Conservation (phyloP, 1,140 invertebrate genomes). For the Andrena cerasifolii region DNA sequence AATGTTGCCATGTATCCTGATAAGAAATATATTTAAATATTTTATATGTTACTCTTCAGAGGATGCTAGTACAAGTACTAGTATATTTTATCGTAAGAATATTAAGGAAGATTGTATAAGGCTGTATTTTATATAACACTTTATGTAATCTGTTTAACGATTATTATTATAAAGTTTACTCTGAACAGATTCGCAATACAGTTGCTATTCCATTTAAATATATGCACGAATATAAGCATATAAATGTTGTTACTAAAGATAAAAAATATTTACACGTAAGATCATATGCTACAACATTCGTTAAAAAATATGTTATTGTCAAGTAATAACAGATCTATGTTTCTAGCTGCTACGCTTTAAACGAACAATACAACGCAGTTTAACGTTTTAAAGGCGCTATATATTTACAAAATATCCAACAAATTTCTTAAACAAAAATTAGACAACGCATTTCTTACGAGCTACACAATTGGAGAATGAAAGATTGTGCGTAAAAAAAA, state of each 20-base stretch:
- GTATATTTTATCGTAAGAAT: neutral
- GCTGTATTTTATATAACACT: neutral
- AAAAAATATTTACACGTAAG: slow-evolving; percentile 32
- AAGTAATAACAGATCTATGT: slow-evolving; percentile 37
- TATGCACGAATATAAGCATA: slow-evolving; percentile 5
- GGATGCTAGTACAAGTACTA: neutral
- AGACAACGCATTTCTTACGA: neutral
- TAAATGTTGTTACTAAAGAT: slow-evolving; percentile 33
- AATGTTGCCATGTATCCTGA: no score
- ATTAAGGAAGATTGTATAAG: neutral
- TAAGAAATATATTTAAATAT: slow-evolving; percentile 9
- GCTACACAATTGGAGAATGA: neutral
- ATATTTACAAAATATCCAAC: slow-evolving; percentile 49
- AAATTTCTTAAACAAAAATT: slow-evolving; percentile 16
- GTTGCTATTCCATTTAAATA: neutral
- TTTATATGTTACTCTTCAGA: no score
- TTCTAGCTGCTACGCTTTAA: slow-evolving; percentile 3
- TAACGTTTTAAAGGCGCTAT: slow-evolving; percentile 11
- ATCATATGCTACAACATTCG: slow-evolving; percentile 3
- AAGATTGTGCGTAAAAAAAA: neutral
- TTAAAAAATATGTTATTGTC: slow-evolving; percentile 25
- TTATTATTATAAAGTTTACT: slow-evolving; percentile 11
- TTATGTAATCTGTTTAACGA: neutral
- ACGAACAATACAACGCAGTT: slow-evolving; percentile 13
- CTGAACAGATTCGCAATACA: neutral